A percentile compares a stretch with the other conserved stretches of the same genome.
Evolutionary conservation across 1,140 invertebrate genomes (phyloP).

Genomic region (Pogonomyrmex californicus): DNA sequence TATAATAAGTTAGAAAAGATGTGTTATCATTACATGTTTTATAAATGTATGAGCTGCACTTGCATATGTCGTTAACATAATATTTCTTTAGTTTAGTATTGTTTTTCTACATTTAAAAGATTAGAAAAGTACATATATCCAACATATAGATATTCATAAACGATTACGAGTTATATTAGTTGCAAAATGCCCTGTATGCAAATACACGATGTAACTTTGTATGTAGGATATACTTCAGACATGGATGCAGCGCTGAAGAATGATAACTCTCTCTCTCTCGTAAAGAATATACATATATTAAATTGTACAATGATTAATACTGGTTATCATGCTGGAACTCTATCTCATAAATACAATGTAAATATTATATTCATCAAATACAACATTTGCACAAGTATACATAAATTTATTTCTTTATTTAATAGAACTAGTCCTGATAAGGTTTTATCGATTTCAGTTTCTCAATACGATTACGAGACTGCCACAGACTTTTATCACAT

Average conservation of each 20-base stretch:
- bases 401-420: slow-evolving; percentile 47
- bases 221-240: slow-evolving; percentile 8
- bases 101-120: slow-evolving; percentile 32
- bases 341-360: slow-evolving; percentile 14
- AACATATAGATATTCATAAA: slow-evolving; percentile 58
- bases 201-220: slow-evolving; percentile 15
- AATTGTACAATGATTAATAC: slow-evolving; percentile 30
- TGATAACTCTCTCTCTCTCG: neutral
- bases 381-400: slow-evolving; percentile 40
- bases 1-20: slow-evolving; percentile 61
- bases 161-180: slow-evolving; percentile 28
- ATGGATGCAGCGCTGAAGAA: slow-evolving; percentile 4
- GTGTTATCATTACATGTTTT: slow-evolving; percentile 37
- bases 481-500: slow-evolving; percentile 54
- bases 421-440: slow-evolving; percentile 37
- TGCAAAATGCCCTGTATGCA: slow-evolving; percentile 55
- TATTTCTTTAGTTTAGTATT: neutral
- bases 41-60: slow-evolving; percentile 42
- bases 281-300: slow-evolving; percentile 28
- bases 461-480: slow-evolving; percentile 29
- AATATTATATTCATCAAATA: slow-evolving; percentile 24
- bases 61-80: slow-evolving; percentile 46
- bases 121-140: slow-evolving; percentile 51
- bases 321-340: slow-evolving; percentile 15
- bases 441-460: slow-evolving; percentile 17